phyloP scores from a whole-genome alignment of 2,888 invertebrate genomes.

The Diploptera punctata region DNA sequence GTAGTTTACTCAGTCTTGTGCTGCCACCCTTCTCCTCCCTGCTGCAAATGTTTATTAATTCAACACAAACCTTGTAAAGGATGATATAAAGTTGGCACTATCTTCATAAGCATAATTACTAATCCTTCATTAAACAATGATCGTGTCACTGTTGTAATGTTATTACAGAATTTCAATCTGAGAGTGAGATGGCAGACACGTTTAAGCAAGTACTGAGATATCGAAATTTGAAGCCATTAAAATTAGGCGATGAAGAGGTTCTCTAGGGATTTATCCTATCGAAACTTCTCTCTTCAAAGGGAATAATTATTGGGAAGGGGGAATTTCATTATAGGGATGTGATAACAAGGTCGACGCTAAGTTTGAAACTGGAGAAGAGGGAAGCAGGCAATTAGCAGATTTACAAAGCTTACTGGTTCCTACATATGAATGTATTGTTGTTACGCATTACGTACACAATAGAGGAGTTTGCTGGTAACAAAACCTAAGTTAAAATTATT shows the following conservation, averaged over 20 bases:
- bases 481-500: no score
- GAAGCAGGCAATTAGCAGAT: no score
- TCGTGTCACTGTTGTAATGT: conserved; percentile 1
- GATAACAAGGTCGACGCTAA: conserved; percentile 2
- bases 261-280: background rate
- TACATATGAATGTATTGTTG: no score
- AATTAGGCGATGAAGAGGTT: background rate
- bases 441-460: no score
- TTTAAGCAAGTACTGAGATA: background rate
- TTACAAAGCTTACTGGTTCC: no score
- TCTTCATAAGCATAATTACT: conserved; percentile 17
- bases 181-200: background rate
- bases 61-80: conserved; percentile 12
- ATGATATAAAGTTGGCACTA: conserved; percentile 20
- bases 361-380: no score
- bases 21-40: background rate
- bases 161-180: conserved; percentile 13
- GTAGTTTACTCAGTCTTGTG: conserved; percentile 11
- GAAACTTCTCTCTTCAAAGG: conserved; percentile 10
- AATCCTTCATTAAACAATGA: conserved; percentile 16
- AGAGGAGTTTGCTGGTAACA: no score
- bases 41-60: conserved; percentile 7
- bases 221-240: background rate
- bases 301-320: background rate
- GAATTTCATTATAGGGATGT: background rate